Conservation (phyloP, 2,113 vertebrate species). For the Thunnus thynnus region DNA sequence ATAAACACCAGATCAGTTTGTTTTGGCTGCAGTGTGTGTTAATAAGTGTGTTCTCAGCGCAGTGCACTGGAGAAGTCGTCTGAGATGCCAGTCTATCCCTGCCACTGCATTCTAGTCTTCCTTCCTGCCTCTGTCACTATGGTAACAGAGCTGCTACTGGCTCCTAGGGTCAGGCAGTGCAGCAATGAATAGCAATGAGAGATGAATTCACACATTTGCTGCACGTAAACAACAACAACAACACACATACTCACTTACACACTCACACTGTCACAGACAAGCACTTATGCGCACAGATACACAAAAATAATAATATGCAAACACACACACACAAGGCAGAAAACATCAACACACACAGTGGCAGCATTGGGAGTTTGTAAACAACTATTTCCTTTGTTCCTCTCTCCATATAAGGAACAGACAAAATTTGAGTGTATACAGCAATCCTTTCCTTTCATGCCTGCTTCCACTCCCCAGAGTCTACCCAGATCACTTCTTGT, state of each 20-base stretch:
- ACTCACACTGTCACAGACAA: not conserved
- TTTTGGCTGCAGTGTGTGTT: conserved; percentile 23
- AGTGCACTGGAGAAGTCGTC: conserved; percentile 41
- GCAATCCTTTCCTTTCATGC: conserved; percentile 7
- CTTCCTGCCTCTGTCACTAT: conserved; percentile 77
- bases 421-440: conserved; percentile 10
- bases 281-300: not conserved
- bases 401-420: conserved; percentile 21
- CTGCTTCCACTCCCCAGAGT: conserved; percentile 5
- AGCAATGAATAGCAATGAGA: conserved; percentile 74
- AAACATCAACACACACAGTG: conserved; percentile 13
- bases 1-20: conserved; percentile 2
- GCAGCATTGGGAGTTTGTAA: conserved; percentile 35
- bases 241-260: not conserved
- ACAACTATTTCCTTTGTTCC: conserved; percentile 50
- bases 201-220: conserved; percentile 57
- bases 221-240: conserved; percentile 65
- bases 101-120: conserved; percentile 70
- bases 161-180: conserved; percentile 70
- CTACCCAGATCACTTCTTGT: not conserved
- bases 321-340: conserved; percentile 4
- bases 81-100: conserved; percentile 56
- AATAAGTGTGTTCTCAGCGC: conserved; percentile 33
- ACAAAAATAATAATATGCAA: conserved; percentile 30
- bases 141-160: conserved; percentile 77